phyloP scores from a whole-genome alignment of 2,113 vertebrate genomes.

The Percina caprodes region DNA sequence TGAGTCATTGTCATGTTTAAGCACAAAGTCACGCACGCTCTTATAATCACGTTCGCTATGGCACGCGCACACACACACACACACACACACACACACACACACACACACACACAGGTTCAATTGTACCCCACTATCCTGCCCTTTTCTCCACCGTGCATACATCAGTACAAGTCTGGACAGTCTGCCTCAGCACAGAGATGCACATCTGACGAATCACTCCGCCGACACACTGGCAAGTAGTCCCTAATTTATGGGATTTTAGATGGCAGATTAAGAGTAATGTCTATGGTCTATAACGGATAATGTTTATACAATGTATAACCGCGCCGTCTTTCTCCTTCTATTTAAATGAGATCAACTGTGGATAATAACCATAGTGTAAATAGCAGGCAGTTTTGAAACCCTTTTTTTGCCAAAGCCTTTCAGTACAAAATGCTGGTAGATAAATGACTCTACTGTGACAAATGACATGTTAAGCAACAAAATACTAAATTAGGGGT shows the following conservation, averaged over 20 bases:
- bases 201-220: slow-evolving; percentile 82
- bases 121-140: slow-evolving; percentile 49
- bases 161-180: slow-evolving; percentile 83
- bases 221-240: slow-evolving; percentile 83
- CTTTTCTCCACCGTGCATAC: slow-evolving; percentile 70
- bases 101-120: not conserved
- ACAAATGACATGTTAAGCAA: not conserved
- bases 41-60: not conserved
- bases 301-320: not conserved
- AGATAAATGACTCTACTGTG: not conserved
- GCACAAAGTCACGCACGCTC: slow-evolving; percentile 31
- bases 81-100: not conserved
- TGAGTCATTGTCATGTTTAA: slow-evolving; percentile 45
- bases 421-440: not conserved
- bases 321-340: too few species aligned
- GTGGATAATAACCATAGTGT: not conserved
- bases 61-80: not conserved
- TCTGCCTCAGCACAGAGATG: slow-evolving; percentile 82
- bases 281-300: not conserved
- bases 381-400: not conserved
- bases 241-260: slow-evolving; percentile 75
- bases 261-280: slow-evolving; percentile 54
- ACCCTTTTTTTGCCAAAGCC: not conserved
- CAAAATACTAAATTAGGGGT: not conserved
- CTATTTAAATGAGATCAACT: not conserved